Percentiles rank a stretch among this genome's conserved stretches.
Conservation (phyloP, 1,140 invertebrate species). For the Aphelenchoides avenae region DNA sequence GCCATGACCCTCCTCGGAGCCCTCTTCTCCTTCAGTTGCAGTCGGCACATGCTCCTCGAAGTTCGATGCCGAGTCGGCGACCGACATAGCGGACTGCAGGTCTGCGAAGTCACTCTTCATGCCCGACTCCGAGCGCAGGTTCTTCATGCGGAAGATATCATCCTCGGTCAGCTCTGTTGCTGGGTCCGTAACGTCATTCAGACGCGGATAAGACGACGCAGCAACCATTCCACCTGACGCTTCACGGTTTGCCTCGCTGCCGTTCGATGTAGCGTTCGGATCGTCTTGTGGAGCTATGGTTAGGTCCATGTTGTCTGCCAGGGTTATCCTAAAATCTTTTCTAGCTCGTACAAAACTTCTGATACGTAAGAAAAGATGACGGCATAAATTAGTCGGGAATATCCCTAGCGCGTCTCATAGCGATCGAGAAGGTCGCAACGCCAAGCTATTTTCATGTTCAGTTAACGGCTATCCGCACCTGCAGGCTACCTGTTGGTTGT, state of each 20-base stretch:
- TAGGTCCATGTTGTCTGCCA: not conserved
- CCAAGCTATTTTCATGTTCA: too few relatives aligned
- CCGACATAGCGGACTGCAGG: conserved; percentile 52
- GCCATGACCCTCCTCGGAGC: conserved; percentile 7
- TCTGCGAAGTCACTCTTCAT: conserved; percentile 11
- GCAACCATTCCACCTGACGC: not conserved
- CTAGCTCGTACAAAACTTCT: too few relatives aligned
- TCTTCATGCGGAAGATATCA: conserved; percentile 51
- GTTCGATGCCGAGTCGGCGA: conserved; percentile 56
- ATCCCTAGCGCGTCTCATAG: too few relatives aligned
- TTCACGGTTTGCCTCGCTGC: conserved; percentile 3
- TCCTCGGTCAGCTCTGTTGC: conserved; percentile 45
- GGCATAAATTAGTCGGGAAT: too few relatives aligned
- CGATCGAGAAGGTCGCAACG: too few relatives aligned
- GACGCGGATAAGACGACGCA: conserved; percentile 8
- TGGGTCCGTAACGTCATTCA: conserved; percentile 28
- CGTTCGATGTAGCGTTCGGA: conserved; percentile 8
- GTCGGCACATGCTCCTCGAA: conserved; percentile 46
- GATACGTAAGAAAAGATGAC: too few relatives aligned
- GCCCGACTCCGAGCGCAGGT: conserved; percentile 1
- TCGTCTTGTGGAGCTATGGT: conserved; percentile 16
- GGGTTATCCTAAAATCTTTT: not conserved
- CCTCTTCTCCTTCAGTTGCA: conserved; percentile 12
- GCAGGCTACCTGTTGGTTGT: too few relatives aligned
- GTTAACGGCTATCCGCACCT: too few relatives aligned